These are phyloP conservation scores for Celastrina argiolus DNA, from an alignment of 2,888 invertebrate genomes.

Conservation along the genomic window DNA sequence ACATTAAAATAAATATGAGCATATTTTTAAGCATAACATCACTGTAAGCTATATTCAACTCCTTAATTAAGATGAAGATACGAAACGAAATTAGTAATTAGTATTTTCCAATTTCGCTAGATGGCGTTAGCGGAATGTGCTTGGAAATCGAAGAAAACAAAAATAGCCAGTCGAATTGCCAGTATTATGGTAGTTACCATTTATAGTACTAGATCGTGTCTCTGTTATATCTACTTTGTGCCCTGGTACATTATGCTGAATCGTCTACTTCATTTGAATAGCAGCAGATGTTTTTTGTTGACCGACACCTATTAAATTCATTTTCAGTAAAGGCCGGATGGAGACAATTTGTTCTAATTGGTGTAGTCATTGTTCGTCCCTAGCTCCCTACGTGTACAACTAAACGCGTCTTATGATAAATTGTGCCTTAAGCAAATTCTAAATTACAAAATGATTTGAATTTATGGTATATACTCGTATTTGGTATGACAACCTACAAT, in stretches of 20 bases:
- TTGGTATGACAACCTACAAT: not conserved
- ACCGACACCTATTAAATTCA: conserved; percentile 64
- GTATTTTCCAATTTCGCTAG: too few relatives aligned
- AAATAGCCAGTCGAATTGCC: too few relatives aligned
- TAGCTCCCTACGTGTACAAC: conserved; percentile 5
- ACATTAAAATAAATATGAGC: too few relatives aligned
- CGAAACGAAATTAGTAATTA: too few relatives aligned
- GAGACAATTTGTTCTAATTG: conserved; percentile 69
- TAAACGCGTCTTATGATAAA: conserved; percentile 1
- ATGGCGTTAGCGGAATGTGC: too few relatives aligned
- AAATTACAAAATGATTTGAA: not conserved
- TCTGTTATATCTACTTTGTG: too few relatives aligned
- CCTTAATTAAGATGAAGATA: too few relatives aligned
- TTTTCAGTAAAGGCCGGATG: conserved; percentile 68
- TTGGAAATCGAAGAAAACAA: too few relatives aligned
- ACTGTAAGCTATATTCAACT: too few relatives aligned
- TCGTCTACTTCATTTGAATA: conserved; percentile 31
- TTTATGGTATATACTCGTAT: not conserved
- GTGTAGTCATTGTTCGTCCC: conserved; percentile 39
- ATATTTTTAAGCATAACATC: too few relatives aligned
- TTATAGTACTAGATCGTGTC: too few relatives aligned
- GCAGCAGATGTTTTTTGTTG: conserved; percentile 67
- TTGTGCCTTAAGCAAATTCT: conserved; percentile 32
- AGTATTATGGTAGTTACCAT: too few relatives aligned
- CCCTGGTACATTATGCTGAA: not conserved